phyloP scores from a whole-genome alignment of 2,797 vertebrate species.

The Lacerta viridis region DNA sequence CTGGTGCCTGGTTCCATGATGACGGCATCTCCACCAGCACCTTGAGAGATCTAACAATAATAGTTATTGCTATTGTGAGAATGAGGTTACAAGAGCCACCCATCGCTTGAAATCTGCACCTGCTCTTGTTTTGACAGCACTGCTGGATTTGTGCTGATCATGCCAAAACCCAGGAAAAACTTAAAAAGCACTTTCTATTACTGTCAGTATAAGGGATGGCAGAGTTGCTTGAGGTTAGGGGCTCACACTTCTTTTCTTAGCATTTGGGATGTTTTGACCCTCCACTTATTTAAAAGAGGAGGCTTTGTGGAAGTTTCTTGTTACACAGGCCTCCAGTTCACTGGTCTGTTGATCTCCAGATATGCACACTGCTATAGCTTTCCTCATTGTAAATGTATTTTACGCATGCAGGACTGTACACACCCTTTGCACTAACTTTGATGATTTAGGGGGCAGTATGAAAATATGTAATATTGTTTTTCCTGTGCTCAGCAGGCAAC shows the following conservation, averaged over 20 bases:
- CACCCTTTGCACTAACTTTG: background rate
- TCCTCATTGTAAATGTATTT: background rate
- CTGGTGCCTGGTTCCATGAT: background rate
- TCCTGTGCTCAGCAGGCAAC: background rate
- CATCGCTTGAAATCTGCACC: background rate
- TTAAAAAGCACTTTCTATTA: background rate
- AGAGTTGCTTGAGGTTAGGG: background rate
- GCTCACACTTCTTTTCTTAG: background rate
- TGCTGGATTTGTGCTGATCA: background rate
- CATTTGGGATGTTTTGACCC: background rate
- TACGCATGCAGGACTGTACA: background rate
- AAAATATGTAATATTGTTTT: background rate
- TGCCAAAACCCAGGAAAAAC: background rate
- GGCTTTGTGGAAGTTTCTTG: too few relatives aligned
- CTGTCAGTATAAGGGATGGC: background rate
- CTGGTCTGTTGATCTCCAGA: background rate
- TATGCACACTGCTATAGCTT: background rate
- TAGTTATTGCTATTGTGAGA: background rate
- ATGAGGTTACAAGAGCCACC: conserved; percentile 31
- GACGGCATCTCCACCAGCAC: conserved; percentile 17
- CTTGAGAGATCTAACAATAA: conserved; percentile 41
- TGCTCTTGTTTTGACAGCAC: background rate
- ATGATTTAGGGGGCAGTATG: background rate
- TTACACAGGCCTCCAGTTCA: background rate
- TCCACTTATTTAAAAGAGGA: background rate